These are phyloP conservation scores for Triplophysa bombifrons DNA, from an alignment of 2,797 vertebrate species.

Conservation along the genomic window DNA sequence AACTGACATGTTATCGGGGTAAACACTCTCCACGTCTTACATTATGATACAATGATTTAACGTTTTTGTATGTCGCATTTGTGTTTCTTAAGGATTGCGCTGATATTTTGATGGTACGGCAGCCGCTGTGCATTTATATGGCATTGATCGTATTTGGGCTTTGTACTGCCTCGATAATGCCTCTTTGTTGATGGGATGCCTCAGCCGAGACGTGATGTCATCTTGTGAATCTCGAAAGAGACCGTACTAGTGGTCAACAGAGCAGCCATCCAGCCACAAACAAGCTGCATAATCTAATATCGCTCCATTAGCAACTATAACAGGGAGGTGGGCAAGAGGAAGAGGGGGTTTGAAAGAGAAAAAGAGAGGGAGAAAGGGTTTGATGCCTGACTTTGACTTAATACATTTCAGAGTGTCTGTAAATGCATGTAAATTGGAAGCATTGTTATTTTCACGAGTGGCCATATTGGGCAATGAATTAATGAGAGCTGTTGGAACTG, in stretches of 20 bases:
- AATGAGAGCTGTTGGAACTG: slow-evolving; percentile 5
- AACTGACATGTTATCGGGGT: slow-evolving; percentile 1
- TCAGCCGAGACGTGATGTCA: slow-evolving; percentile 83
- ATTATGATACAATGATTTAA: background rate
- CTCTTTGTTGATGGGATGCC: slow-evolving; percentile 74
- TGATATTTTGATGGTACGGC: background rate
- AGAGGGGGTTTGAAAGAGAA: slow-evolving; percentile 44
- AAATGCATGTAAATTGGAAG: slow-evolving; percentile 26
- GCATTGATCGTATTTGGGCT: slow-evolving; percentile 72
- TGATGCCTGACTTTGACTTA: slow-evolving; percentile 7
- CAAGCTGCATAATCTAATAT: slow-evolving; percentile 81
- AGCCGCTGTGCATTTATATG: slow-evolving; percentile 23
- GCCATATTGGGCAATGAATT: slow-evolving; percentile 18
- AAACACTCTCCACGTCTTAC: background rate
- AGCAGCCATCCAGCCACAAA: slow-evolving; percentile 72
- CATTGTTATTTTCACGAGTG: slow-evolving; percentile 19
- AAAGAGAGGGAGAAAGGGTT: background rate
- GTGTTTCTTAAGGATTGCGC: background rate
- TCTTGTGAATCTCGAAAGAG: slow-evolving; percentile 73
- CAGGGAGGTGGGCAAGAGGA: slow-evolving; percentile 67
- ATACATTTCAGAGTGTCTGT: slow-evolving; percentile 2
- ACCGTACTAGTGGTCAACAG: slow-evolving; percentile 60
- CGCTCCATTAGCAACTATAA: slow-evolving; percentile 79
- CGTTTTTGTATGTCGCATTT: too few relatives aligned
- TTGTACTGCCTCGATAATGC: slow-evolving; percentile 72